Conservation (phyloP, 2,113 vertebrate species). For the Proteles cristata region DNA sequence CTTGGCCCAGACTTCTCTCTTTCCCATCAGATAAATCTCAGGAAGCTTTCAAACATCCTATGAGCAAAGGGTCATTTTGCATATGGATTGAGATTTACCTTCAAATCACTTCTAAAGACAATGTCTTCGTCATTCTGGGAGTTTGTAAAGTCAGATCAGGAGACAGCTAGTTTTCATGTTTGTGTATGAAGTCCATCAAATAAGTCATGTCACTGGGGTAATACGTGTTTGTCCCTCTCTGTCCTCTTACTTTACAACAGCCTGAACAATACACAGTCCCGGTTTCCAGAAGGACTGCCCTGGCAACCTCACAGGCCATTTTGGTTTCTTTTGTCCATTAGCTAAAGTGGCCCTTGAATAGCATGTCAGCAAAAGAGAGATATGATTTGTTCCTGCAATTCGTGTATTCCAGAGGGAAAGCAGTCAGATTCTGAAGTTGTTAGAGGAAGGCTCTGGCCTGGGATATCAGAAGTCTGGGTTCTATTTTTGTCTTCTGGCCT, state of each 20-base stretch:
- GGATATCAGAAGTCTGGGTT: background rate
- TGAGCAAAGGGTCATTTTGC: background rate
- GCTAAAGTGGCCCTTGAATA: background rate
- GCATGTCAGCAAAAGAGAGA: background rate
- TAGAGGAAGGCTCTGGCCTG: background rate
- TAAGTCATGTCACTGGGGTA: background rate
- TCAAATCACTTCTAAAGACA: constrained; percentile 30
- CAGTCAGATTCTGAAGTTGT: background rate
- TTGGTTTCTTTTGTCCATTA: constrained; percentile 19
- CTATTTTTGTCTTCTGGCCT: background rate
- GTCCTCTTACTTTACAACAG: background rate
- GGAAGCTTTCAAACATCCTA: background rate
- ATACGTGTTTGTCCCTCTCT: background rate
- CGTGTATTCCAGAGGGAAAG: background rate
- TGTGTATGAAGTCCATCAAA: background rate
- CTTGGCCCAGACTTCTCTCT: background rate
- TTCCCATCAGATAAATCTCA: background rate
- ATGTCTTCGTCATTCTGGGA: background rate
- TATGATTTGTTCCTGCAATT: background rate
- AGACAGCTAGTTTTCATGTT: background rate
- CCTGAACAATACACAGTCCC: background rate
- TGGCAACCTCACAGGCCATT: background rate
- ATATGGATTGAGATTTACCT: background rate
- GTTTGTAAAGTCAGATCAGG: background rate
- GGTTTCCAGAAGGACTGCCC: background rate